These are phyloP conservation scores for Trachops cirrhosus DNA, from an alignment of 2,797 vertebrate species.

Conservation along the genomic window DNA sequence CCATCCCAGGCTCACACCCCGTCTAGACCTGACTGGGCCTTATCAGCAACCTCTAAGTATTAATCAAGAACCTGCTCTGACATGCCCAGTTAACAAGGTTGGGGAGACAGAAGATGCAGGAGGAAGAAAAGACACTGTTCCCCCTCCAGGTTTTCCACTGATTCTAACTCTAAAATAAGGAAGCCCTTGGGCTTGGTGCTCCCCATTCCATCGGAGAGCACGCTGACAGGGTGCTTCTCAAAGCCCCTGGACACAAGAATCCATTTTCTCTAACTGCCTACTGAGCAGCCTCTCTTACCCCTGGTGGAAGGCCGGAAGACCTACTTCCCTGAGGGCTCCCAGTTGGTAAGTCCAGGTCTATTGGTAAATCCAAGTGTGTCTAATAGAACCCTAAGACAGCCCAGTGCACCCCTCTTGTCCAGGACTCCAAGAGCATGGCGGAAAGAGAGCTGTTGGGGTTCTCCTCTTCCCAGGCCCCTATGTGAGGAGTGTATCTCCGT, in stretches of 20 bases:
- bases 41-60: not conserved
- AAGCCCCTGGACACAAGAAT: not conserved
- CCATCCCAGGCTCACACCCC: not conserved
- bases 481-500: not conserved
- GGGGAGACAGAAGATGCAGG: not conserved
- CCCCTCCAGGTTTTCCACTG: not conserved
- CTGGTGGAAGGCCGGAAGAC: not conserved
- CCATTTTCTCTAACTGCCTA: not conserved
- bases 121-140: not conserved
- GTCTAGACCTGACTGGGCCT: not conserved
- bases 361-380: not conserved
- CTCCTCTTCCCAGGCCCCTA: not conserved
- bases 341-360: not conserved
- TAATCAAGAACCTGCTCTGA: not conserved
- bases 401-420: not conserved
- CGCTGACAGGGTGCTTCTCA: not conserved
- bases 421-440: not conserved
- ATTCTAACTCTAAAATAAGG: not conserved
- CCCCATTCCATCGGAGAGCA: not conserved
- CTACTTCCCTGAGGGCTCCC: not conserved
- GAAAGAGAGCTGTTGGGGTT: no score
- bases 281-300: not conserved
- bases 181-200: not conserved
- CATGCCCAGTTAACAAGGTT: not conserved
- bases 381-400: not conserved